phyloP scores from a whole-genome alignment of 2,113 vertebrate species.

The Bolborhynchus lineola region DNA sequence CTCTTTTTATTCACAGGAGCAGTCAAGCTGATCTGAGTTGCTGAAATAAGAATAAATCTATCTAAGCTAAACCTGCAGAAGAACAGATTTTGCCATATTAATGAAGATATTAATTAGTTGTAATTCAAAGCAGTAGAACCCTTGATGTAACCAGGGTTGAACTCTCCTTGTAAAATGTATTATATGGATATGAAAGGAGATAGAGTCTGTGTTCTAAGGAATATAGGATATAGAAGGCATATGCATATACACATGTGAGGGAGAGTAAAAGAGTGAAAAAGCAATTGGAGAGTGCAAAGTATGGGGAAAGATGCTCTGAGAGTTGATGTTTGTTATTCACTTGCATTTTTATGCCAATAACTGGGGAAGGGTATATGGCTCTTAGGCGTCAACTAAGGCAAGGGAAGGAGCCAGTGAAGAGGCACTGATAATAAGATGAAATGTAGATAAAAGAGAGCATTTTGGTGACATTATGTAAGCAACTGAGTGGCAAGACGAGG shows the following conservation, averaged over 20 bases:
- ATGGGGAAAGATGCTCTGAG: neutral
- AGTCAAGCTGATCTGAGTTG: neutral
- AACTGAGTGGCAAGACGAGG: neutral
- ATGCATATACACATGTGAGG: rapidly evolving
- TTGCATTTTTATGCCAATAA: neutral
- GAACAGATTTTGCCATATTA: neutral
- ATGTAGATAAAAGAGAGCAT: neutral
- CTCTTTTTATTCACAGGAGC: neutral
- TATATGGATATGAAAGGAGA: neutral
- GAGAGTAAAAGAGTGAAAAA: neutral
- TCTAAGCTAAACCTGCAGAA: neutral
- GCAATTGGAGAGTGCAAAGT: neutral
- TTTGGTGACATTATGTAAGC: conserved; percentile 2
- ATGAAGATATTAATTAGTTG: neutral
- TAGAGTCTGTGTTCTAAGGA: rapidly evolving
- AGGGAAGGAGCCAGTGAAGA: neutral
- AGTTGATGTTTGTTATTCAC: neutral
- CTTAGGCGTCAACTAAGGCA: neutral
- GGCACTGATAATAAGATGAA: neutral
- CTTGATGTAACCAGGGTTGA: neutral
- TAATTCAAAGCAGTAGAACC: neutral
- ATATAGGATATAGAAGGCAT: neutral
- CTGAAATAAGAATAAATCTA: neutral
- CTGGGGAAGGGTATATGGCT: neutral
- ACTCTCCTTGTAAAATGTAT: neutral